Evolutionary conservation across 2,888 invertebrate genomes (phyloP), one percentile per base, ranked within the genome.

Genomic region (Chymomyza caudatula): DNA sequence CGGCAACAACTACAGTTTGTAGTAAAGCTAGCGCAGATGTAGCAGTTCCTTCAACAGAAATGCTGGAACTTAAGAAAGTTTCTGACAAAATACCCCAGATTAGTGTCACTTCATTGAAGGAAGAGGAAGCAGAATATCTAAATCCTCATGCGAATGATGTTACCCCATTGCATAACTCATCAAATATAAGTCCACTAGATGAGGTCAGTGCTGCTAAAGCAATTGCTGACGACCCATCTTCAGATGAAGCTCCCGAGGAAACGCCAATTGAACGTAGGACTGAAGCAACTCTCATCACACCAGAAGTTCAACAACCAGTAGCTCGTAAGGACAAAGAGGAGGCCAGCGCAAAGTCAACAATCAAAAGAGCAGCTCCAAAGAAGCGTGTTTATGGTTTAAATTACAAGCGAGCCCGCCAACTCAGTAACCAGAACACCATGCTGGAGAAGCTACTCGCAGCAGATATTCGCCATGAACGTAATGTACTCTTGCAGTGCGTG

Each of bases 391-490:
- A 64, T 25, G 86, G 88, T 0, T 66, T 90, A 5, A 86, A 90
- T 53, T 90, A 87, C 51, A 77, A 69, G 22, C 61, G 54, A 19
- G 76, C 86, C 0, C 80, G 84, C 2, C 57, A 72, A 11, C 23
- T 70, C 0, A 74, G 82, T 0, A 82, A 76, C 4, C 89, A 88
- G 51, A 90, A 88, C 49, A 94, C 94, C 13, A 91, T 95, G 73
- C 90, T 96, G 58, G 93, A 94, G 78, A 94, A 93, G 87, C 89
- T 98, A 23, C 91, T 98, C 62, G 93, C 93, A 56, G 92, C 92
- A 64, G 96, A 97, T 88, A 96, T 98, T 76, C 92, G 94, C 71
- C 95, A 95, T 78, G 98, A 98, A 90, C 92, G 97, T 60, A 98
- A 97, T 90, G 92, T 95, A 54, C 92, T 98, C 57, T 92, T 97